Evolutionary conservation across 92 coral and sea anemone genomes (phyloP).

Genomic region (Zoanthus solanderi): DNA sequence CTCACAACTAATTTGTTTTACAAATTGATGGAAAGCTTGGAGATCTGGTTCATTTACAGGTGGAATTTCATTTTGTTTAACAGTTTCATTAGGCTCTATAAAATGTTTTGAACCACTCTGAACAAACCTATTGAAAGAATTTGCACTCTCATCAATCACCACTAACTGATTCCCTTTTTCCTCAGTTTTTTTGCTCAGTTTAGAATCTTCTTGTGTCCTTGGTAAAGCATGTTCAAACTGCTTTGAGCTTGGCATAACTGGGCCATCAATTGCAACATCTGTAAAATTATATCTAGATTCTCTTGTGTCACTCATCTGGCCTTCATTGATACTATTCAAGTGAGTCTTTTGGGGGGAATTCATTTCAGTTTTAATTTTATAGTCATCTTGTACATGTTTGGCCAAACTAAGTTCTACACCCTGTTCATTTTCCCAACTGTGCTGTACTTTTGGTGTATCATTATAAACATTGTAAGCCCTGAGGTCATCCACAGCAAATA

Average conservation of each 20-base stretch:
- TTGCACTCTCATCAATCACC: not conserved
- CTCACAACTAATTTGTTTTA: slow-evolving; percentile 9
- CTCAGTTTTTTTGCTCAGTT: not conserved
- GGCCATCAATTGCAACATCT: not conserved
- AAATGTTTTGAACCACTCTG: not conserved
- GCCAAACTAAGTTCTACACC: not conserved
- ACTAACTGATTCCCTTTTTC: not conserved
- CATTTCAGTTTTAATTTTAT: not conserved
- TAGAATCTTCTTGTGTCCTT: not conserved
- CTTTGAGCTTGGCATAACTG: not conserved
- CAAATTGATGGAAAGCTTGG: slow-evolving; percentile 16
- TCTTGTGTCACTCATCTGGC: not conserved
- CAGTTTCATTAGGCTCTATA: not conserved
- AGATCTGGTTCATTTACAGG: not conserved
- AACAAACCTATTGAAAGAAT: not conserved
- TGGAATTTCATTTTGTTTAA: not conserved
- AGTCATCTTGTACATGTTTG: not conserved
- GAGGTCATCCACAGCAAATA: not conserved
- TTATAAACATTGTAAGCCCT: not conserved
- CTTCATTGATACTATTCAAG: not conserved
- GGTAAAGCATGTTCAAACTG: not conserved
- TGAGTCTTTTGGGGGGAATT: not conserved
- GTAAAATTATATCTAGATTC: not conserved
- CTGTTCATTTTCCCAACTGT: not conserved
- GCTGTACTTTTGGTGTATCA: not conserved